These are phyloP conservation scores for Solenopsis invicta DNA, from an alignment of 1,140 invertebrate genomes.

Conservation along the genomic window DNA sequence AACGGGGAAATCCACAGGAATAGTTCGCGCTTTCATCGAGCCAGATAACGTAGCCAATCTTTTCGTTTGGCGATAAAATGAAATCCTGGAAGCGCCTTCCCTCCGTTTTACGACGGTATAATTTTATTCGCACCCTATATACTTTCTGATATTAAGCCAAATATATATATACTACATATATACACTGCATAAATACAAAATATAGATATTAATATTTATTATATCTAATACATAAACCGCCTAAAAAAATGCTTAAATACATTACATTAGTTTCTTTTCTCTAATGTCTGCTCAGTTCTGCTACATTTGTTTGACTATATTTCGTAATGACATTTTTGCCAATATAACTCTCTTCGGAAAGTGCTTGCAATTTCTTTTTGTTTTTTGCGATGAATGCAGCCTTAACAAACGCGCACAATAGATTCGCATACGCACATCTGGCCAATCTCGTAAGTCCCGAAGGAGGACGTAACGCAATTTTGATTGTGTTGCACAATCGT, in stretches of 20 bases:
- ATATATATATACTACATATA: not conserved
- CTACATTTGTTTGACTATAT: not conserved
- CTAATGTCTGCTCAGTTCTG: not conserved
- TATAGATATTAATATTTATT: not conserved
- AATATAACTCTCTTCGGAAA: slow-evolving; percentile 2
- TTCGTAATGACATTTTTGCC: not conserved
- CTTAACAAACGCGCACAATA: slow-evolving; percentile 3
- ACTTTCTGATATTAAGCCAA: not conserved
- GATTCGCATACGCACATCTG: slow-evolving; percentile 17
- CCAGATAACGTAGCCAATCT: slow-evolving; percentile 16
- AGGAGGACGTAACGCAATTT: slow-evolving; percentile 32
- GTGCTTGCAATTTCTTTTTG: not conserved
- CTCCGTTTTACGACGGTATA: not conserved
- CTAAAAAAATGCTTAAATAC: not conserved
- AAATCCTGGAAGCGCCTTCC: not conserved
- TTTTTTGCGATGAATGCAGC: slow-evolving; percentile 7
- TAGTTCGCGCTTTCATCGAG: not conserved
- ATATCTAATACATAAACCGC: not conserved
- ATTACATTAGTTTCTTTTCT: not conserved
- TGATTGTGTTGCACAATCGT: not conserved
- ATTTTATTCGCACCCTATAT: not conserved
- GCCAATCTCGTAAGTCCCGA: slow-evolving; percentile 40
- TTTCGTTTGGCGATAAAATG: not conserved
- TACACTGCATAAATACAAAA: not conserved
- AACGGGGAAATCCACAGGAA: not conserved